Percentiles rank a stretch among this genome's conserved stretches.
phyloP scores from a whole-genome alignment of 2,888 invertebrate species.

The Melitaea athalia region DNA sequence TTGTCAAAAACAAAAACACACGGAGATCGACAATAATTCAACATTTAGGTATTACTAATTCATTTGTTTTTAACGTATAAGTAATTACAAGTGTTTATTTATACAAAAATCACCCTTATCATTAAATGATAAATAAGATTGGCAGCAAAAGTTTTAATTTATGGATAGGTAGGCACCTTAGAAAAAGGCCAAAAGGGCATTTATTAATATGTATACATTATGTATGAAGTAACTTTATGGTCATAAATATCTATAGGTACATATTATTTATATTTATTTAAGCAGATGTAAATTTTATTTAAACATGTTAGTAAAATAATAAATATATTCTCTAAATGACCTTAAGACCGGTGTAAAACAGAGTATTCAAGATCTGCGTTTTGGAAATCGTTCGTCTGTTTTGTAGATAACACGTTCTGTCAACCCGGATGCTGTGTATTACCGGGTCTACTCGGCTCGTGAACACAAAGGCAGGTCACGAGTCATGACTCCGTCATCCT shows the following conservation, averaged over 20 bases:
- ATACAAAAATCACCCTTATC: too few species aligned
- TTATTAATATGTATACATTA: background rate
- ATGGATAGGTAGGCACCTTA: too few species aligned
- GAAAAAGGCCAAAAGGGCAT: too few species aligned
- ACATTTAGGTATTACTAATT: background rate
- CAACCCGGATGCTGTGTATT: slow-evolving; percentile 63
- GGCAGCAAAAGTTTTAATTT: too few species aligned
- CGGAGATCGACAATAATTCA: too few species aligned
- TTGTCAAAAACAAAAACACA: too few species aligned
- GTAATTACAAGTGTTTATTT: too few species aligned
- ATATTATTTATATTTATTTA: background rate
- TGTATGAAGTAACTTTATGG: background rate
- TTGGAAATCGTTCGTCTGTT: slow-evolving; percentile 50
- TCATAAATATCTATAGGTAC: background rate
- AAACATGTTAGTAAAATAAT: background rate
- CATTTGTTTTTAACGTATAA: background rate
- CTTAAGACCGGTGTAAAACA: slow-evolving; percentile 47
- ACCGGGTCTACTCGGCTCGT: slow-evolving; percentile 46
- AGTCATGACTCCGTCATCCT: slow-evolving; percentile 53
- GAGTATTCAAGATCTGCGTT: slow-evolving; percentile 45
- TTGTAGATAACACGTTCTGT: slow-evolving; percentile 52
- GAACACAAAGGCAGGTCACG: slow-evolving; percentile 56
- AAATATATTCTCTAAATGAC: slow-evolving; percentile 37
- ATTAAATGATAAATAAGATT: too few species aligned
- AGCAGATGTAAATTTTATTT: background rate